Percentiles rank a stretch among this genome's conserved stretches.
Evolutionary conservation across 2,888 invertebrate genomes (phyloP).

Genomic region (Tryphoninae sp.): DNA sequence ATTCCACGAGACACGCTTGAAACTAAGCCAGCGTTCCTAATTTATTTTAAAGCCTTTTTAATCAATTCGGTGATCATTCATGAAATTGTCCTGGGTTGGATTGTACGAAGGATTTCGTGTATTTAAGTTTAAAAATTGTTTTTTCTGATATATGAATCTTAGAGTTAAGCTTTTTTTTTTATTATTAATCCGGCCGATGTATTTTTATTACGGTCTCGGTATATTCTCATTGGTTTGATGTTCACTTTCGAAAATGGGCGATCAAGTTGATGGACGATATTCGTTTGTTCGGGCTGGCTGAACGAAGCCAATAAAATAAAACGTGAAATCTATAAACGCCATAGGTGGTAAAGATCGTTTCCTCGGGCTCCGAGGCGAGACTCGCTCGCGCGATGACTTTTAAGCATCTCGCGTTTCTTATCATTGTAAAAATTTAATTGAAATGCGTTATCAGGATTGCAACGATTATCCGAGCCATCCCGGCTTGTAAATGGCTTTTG

Average conservation of each 20-base stretch:
- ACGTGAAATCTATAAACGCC: conserved; percentile 54
- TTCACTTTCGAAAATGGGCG: conserved; percentile 29
- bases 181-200: background rate
- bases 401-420: conserved; percentile 59
- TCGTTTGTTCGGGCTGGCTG: conserved; percentile 47
- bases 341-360: conserved; percentile 34
- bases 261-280: conserved; percentile 48
- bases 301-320: conserved; percentile 51
- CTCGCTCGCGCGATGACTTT: conserved; percentile 55
- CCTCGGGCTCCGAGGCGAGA: conserved; percentile 28
- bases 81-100: background rate
- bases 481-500: conserved; percentile 41
- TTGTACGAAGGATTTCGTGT: background rate
- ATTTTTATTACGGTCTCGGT: conserved; percentile 32
- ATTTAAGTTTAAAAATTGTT: background rate
- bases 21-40: conserved; percentile 47
- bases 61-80: conserved; percentile 15
- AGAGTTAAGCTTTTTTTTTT: background rate
- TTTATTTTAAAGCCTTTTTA: conserved; percentile 27
- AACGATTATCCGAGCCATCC: conserved; percentile 60
- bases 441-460: conserved; percentile 65
- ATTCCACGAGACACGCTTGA: conserved; percentile 47
- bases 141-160: conserved; percentile 8
- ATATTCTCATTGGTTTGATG: conserved; percentile 31
- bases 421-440: conserved; percentile 66